Evolutionary conservation across 2,797 vertebrate species (phyloP).

Genomic region (Erethizon dorsatum): DNA sequence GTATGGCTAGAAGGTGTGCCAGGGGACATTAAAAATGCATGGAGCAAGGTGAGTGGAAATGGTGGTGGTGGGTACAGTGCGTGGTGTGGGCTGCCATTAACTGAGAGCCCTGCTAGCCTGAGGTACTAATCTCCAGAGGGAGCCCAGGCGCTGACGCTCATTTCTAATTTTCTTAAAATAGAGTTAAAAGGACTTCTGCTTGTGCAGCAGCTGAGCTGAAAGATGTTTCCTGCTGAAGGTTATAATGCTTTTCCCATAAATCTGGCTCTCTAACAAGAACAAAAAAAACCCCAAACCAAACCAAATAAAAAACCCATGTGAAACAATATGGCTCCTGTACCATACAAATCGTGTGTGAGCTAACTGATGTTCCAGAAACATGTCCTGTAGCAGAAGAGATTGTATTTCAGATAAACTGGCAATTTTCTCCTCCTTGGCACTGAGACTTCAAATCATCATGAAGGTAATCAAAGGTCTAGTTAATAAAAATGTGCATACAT

Average conservation of each 20-base stretch:
- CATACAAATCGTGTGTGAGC: not conserved
- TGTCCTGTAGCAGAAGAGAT: not conserved
- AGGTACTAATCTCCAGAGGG: not conserved
- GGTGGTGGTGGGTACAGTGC: not conserved
- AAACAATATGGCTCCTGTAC: not conserved
- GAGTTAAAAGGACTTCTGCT: conserved; percentile 9
- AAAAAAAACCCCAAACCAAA: not conserved
- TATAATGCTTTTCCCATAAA: not conserved
- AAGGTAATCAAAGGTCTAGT: conserved; percentile 52
- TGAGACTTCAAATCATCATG: conserved; percentile 46
- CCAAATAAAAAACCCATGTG: not conserved
- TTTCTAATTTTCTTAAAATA: conserved; percentile 74
- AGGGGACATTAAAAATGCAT: not conserved
- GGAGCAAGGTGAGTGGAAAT: not conserved
- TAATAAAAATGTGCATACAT: conserved; percentile 63
- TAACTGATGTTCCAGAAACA: not conserved
- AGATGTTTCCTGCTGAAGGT: conserved; percentile 33
- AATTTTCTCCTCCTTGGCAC: conserved; percentile 45
- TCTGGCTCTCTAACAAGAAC: not conserved
- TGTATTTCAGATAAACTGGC: conserved; percentile 1
- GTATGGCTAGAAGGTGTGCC: not conserved
- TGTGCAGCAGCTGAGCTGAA: conserved; percentile 5
- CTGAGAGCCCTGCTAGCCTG: not conserved
- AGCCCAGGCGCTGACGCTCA: not conserved
- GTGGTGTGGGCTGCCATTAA: not conserved